These are phyloP conservation scores for Halyomorpha halys DNA, from an alignment of 1,140 invertebrate genomes.

Conservation along the genomic window DNA sequence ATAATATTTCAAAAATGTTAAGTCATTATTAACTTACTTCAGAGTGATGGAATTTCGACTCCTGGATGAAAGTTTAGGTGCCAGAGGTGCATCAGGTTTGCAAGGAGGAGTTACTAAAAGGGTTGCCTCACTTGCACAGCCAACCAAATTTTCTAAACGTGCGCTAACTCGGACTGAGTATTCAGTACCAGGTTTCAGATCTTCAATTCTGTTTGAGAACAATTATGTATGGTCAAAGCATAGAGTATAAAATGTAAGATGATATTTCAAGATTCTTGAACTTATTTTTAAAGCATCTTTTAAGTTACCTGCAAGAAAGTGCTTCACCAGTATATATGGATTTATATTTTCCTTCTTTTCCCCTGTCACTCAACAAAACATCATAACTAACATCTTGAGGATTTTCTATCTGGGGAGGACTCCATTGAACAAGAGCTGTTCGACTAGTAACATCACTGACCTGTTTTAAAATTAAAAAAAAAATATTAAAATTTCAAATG, in stretches of 20 bases:
- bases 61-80: constrained; percentile 47
- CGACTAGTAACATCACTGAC: constrained; percentile 64
- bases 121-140: constrained; percentile 40
- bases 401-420: constrained; percentile 41
- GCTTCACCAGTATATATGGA: constrained; percentile 62
- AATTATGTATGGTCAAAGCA: constrained; percentile 1
- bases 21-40: constrained; percentile 25
- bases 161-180: constrained; percentile 63
- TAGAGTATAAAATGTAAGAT: not conserved
- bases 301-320: constrained; percentile 48
- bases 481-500: not conserved
- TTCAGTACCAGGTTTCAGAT: constrained; percentile 68
- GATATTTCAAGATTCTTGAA: not conserved
- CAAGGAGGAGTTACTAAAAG: constrained; percentile 53
- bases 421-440: constrained; percentile 68
- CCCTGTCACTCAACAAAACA: constrained; percentile 63
- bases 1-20: too few species aligned
- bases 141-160: constrained; percentile 42
- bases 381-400: constrained; percentile 59
- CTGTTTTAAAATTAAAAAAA: constrained; percentile 36
- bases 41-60: constrained; percentile 45
- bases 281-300: not conserved
- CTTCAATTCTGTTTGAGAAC: constrained; percentile 49
- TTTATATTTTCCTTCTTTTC: constrained; percentile 64
- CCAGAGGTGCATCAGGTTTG: constrained; percentile 49